Base-by-base conservation (phyloP, 2,113 vertebrate genomes). In the Otis tarda region DNA sequence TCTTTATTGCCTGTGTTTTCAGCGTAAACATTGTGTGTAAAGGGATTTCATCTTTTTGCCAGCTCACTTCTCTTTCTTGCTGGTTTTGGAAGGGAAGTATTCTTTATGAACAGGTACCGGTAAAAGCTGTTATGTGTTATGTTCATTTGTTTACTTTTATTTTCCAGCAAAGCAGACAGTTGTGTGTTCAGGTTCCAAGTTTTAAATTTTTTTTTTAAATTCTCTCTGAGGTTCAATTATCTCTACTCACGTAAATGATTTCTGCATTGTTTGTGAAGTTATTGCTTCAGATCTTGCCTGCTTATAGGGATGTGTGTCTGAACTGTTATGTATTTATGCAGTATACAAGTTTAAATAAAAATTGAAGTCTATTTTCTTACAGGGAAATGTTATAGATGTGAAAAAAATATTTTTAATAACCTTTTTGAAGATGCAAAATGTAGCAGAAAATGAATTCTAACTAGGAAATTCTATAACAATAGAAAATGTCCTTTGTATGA, bases 1-100 rank as follows among this genome's bases (percentile, higher is more conserved):
- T 92, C 83, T 94, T 90, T 97, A 96, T 96, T 92, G 93, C 56
- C 78, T 57, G 69, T 37, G 14, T 85, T 97, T 96, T 95, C 90
- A 79, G 79, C 41, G 13, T 83, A 97, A 97, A 97, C 85, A 75
- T 39, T 65, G 35, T 11, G 56, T 93, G 89, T 77, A 90, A 95
- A 95, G 74, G 74, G 94, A 89, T 94, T 98, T 96, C 33, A 16
- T 91, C 57, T 75, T 92, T 76, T 89, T 93, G 93, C 89, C 91
- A 95, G 30, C 37, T 95, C 28, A 1, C 74, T 91, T 94, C 81
- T 91, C 55, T 80, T 83, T 70, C 68, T 96, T 92, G 79, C 73
- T 89, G 76, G 39, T 75, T 94, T 90, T 27, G 39, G 67, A 70
- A 75, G 52, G 63, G 86, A 78, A 63, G 23, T 12, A 4, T 50